Base-by-base conservation (phyloP, 2,113 vertebrate genomes). In the Leptosomus discolor region DNA sequence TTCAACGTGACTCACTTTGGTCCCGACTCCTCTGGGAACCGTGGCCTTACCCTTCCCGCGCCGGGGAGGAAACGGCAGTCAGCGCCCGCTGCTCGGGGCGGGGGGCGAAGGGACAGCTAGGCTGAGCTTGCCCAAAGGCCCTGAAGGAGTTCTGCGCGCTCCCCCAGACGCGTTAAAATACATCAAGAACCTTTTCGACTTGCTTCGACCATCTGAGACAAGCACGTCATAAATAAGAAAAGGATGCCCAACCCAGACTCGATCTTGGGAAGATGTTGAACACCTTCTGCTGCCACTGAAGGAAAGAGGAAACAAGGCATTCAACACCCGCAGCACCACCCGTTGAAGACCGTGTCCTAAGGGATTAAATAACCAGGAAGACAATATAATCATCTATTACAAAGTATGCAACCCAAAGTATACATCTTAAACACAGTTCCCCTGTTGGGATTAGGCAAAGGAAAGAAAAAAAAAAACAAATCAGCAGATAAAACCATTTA, bases 351-450 rank as follows among this genome's bases (percentile, higher is more conserved):
- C 45, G 90, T 11, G 32, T 95, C 78, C 70, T 88, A 97, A 97
- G 51, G 61, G 69, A 90, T 76, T 95, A 93, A 85, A 73, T 69
- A 88, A 96, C 67, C 56, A 95, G 92, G 96, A 96, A 97, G 96
- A 97, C 92, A 93, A 88, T 79, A 96, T 26, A 88, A 95, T 92
- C 4, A 93, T 67, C 37, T 73, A 45, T 80, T 93, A 77, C 82
- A 95, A 97, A 94, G 87, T 77, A 95, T 22, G 57, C 71, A 89
- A 89, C 56, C 60, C 87, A 94, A 92, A 95, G 58, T 34, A 91
- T 70, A 83, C 27, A 79, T 3, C 15, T 85, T 75, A 94, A 95
- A 76, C 39, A 88, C 54, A 64, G 41, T 80, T 92, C 37, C 58
- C 75, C 75, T 74, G 32, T 32, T 41, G 58, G 85, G 65, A 74